These are phyloP conservation scores for Geodia barretti DNA, from an alignment of 37 sponge, comb jelly and placozoan genomes.

Conservation along the genomic window DNA sequence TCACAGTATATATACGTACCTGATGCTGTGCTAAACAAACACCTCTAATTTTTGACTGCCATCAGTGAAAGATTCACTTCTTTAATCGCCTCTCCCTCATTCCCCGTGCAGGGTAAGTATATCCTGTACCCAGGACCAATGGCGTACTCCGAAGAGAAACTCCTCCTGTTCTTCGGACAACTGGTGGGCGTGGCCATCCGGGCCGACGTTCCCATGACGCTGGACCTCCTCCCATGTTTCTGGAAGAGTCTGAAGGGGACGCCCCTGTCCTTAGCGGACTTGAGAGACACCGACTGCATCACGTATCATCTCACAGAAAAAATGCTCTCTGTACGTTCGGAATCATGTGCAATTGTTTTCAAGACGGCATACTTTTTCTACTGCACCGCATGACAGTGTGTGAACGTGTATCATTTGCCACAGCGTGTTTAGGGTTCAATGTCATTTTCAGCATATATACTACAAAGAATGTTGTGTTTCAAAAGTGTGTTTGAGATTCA, in stretches of 20 bases:
- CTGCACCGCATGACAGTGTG: no score
- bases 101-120: constrained; percentile 71
- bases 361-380: no score
- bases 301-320: constrained; percentile 79
- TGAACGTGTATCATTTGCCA: no score
- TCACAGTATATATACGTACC: no score
- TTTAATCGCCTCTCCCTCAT: no score
- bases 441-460: no score
- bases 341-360: no score
- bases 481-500: no score
- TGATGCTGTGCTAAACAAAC: not conserved
- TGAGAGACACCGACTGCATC: constrained; percentile 85
- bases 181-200: constrained; percentile 90
- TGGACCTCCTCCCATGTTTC: constrained; percentile 90
- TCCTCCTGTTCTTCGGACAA: constrained; percentile 95
- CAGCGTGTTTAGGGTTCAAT: no score
- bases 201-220: constrained; percentile 89
- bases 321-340: constrained; percentile 62
- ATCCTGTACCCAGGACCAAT: constrained; percentile 82
- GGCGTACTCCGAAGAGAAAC: constrained; percentile 86
- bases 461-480: no score
- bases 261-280: constrained; percentile 55
- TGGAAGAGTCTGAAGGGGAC: constrained; percentile 87
- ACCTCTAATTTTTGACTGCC: not conserved
- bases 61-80: not conserved